phyloP scores from a whole-genome alignment of 2,797 vertebrate genomes.

The Cossypha dichroa region DNA sequence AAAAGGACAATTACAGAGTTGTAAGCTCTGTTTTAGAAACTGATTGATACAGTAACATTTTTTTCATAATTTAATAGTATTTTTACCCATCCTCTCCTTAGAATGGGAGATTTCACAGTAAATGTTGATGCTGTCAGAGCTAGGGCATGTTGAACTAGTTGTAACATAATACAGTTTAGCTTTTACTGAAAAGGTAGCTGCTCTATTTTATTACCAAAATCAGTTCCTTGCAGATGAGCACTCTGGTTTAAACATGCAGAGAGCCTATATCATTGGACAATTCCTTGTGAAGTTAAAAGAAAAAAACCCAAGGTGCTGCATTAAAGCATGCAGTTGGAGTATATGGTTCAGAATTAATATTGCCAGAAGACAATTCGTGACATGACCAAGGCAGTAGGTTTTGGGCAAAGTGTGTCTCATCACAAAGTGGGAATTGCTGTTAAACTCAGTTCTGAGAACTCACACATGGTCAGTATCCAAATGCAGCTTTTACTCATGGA shows the following conservation, averaged over 20 bases:
- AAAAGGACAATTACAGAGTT: background rate
- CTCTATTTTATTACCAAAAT: background rate
- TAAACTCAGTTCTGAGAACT: background rate
- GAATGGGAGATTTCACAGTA: background rate
- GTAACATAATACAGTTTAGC: background rate
- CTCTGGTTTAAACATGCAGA: background rate
- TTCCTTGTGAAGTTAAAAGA: background rate
- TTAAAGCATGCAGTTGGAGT: background rate
- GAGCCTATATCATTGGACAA: background rate
- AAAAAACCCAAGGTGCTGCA: background rate
- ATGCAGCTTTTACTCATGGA: background rate
- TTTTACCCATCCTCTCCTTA: background rate
- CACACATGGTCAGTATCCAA: background rate
- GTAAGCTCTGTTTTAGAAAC: background rate
- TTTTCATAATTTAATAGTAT: background rate
- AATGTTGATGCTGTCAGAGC: background rate
- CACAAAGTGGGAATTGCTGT: background rate
- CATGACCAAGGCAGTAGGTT: background rate
- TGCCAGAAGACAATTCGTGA: background rate
- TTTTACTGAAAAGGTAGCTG: background rate
- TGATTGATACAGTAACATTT: background rate
- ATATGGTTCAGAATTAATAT: background rate
- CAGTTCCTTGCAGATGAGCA: background rate
- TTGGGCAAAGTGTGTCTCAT: background rate
- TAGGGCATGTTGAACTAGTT: background rate